Conservation (phyloP, 2,888 invertebrate genomes). For the Pristionchus entomophagus region DNA sequence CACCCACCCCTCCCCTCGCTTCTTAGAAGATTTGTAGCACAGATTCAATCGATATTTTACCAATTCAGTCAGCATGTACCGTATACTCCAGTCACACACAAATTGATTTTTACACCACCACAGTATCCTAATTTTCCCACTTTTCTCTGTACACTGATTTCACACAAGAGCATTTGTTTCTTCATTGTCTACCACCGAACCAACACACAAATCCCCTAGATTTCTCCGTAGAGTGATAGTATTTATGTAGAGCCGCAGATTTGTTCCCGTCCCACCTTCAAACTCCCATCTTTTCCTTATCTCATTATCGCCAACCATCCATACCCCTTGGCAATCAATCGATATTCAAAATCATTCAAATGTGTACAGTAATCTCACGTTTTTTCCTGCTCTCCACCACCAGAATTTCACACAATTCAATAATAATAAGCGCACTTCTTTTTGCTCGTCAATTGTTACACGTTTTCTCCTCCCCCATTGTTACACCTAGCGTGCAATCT, state of each 20-base stretch:
- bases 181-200: background rate
- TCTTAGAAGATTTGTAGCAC: constrained; percentile 36
- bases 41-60: background rate
- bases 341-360: background rate
- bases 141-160: constrained; percentile 28
- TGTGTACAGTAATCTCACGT: constrained; percentile 36
- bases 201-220: background rate
- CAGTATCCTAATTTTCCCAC: background rate
- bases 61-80: background rate
- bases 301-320: too few species aligned
- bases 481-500: background rate
- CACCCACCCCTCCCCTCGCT: background rate
- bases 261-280: too few species aligned
- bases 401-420: constrained; percentile 22
- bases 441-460: background rate
- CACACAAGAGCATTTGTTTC: constrained; percentile 7
- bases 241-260: constrained; percentile 22
- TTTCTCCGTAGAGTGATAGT: constrained; percentile 26
- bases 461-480: background rate
- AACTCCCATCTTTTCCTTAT: too few species aligned
- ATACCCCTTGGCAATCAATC: too few species aligned
- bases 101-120: background rate
- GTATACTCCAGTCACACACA: background rate
- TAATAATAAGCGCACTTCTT: background rate
- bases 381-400: background rate